phyloP scores from a whole-genome alignment of 1,140 invertebrate genomes.

The Heterodera carotae region DNA sequence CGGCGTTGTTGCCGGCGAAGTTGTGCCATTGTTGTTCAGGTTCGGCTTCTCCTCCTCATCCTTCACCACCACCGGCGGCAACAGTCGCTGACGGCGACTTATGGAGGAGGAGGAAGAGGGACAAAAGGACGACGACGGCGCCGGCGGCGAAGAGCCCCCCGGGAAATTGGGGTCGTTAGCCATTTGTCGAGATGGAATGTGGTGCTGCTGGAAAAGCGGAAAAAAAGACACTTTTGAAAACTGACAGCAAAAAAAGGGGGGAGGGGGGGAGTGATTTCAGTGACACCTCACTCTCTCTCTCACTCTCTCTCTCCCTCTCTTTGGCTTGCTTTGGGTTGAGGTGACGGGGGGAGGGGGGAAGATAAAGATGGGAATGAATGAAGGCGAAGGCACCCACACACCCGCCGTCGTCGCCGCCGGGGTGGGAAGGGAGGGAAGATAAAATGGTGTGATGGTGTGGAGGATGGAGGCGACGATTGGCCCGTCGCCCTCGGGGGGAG shows the following conservation, averaged over 20 bases:
- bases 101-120: background rate
- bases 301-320: too few relatives aligned
- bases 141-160: background rate
- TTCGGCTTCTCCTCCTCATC: background rate
- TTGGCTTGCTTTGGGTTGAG: background rate
- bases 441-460: slow-evolving; percentile 10
- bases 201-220: background rate
- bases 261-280: background rate
- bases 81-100: too few relatives aligned
- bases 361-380: slow-evolving; percentile 4
- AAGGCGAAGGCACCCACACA: background rate
- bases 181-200: background rate
- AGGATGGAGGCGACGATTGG: slow-evolving; percentile 11
- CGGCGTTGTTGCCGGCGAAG: background rate
- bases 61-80: too few relatives aligned
- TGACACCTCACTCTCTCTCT: too few relatives aligned
- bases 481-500: background rate
- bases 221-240: background rate
- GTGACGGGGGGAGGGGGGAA: background rate
- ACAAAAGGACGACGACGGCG: too few relatives aligned
- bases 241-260: background rate
- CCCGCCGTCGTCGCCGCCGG: background rate
- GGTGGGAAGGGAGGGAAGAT: slow-evolving; percentile 12
- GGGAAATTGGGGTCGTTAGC: background rate
- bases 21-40: background rate